Evolutionary conservation across 2,797 vertebrate species (phyloP).

Genomic region (Notoglanidium macrostoma): DNA sequence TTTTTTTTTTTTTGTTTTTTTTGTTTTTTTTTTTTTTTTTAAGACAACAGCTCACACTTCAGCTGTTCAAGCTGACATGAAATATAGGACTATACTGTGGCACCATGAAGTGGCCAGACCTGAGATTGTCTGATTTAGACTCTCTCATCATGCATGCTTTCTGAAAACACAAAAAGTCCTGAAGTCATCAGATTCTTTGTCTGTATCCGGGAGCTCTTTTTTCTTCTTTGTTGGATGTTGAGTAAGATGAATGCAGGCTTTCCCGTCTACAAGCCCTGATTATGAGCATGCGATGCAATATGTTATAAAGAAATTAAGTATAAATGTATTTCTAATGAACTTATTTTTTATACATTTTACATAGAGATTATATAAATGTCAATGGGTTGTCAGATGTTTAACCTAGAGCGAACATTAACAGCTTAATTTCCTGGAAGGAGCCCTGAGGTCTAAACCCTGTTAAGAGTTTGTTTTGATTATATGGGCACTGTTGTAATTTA

Average conservation of each 20-base stretch:
- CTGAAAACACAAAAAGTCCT: slow-evolving; percentile 17
- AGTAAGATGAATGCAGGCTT: slow-evolving; percentile 30
- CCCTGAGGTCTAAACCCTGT: background rate
- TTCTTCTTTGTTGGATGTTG: background rate
- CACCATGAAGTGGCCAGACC: background rate
- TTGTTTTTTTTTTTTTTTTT: background rate
- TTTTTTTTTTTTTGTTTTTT: background rate
- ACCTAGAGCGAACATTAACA: background rate
- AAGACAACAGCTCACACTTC: background rate
- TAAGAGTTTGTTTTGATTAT: background rate
- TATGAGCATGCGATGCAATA: background rate
- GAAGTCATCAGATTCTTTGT: slow-evolving; percentile 5
- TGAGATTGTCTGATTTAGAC: background rate
- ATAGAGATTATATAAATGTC: too few species aligned
- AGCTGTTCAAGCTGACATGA: background rate
- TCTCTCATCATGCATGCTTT: background rate
- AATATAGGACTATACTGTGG: background rate
- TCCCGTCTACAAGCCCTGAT: background rate
- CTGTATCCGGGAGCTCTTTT: background rate
- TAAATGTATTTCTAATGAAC: background rate
- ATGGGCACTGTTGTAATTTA: slow-evolving; percentile 28
- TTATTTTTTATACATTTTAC: background rate
- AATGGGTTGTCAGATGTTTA: background rate
- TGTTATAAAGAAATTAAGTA: background rate
- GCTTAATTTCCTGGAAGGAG: background rate